Evolutionary conservation across 1,140 invertebrate species (phyloP).

Genomic region (Philaenus spumarius): DNA sequence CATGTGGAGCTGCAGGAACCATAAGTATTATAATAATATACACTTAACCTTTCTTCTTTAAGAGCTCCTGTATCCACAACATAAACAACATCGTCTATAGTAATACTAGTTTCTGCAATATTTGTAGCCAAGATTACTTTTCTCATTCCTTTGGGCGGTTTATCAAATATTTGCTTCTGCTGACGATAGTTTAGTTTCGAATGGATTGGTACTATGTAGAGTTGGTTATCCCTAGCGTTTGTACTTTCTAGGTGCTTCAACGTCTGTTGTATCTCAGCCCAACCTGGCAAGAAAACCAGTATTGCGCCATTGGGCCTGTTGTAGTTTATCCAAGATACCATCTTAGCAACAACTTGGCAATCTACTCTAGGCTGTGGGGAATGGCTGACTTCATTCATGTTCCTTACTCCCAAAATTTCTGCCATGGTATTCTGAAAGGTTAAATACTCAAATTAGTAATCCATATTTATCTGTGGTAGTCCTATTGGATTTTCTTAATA

Average conservation of each 20-base stretch:
- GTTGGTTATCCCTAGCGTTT: conserved; percentile 28
- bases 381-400: not conserved
- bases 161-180: conserved; percentile 70
- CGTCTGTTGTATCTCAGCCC: conserved; percentile 3
- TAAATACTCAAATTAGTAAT: too few relatives aligned
- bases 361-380: not conserved
- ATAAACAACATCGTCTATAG: conserved; percentile 83
- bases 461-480: too few relatives aligned
- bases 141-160: conserved; percentile 47
- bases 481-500: too few relatives aligned
- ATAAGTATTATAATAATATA: not conserved
- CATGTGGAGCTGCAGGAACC: too few relatives aligned
- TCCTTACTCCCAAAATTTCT: not conserved
- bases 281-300: conserved; percentile 77
- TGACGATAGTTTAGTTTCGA: conserved; percentile 69
- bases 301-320: conserved; percentile 55
- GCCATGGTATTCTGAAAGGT: not conserved
- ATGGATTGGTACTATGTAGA: conserved; percentile 64
- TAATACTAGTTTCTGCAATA: conserved; percentile 82
- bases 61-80: conserved; percentile 57
- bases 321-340: not conserved
- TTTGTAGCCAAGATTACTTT: conserved; percentile 75
- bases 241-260: not conserved
- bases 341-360: not conserved
- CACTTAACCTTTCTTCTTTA: conserved; percentile 23